Percentiles rank a stretch among this genome's conserved stretches.
These are phyloP conservation scores for Clangula hyemalis DNA, from an alignment of 2,797 vertebrate genomes.

Conservation along the genomic window DNA sequence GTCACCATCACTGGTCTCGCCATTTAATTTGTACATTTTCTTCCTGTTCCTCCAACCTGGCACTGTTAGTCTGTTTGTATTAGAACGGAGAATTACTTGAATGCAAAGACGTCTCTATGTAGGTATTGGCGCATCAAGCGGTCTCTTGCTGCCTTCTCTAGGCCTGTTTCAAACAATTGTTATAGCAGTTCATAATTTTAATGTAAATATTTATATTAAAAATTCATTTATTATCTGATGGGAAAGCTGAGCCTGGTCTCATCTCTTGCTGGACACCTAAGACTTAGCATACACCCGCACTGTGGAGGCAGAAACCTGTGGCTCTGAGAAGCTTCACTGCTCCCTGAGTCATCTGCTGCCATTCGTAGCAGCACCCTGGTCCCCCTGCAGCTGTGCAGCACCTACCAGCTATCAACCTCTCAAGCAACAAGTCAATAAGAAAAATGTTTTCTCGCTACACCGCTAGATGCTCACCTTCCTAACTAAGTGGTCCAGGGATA, in stretches of 20 bases:
- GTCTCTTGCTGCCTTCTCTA: not conserved
- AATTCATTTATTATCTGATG: not conserved
- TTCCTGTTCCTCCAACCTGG: not conserved
- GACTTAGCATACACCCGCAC: not conserved
- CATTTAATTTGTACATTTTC: not conserved
- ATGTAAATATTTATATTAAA: not conserved
- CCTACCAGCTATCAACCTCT: rapidly evolving
- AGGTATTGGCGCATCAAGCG: not conserved
- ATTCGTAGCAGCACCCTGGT: not conserved
- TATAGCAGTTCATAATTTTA: not conserved
- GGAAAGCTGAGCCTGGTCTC: not conserved
- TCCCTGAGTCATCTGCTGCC: not conserved
- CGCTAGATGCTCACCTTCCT: not conserved
- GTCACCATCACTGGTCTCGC: not conserved
- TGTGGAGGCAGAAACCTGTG: not conserved
- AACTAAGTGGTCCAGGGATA: too few species aligned
- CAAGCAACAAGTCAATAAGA: not conserved
- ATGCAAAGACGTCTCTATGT: not conserved
- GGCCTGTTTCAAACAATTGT: not conserved
- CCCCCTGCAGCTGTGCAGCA: not conserved
- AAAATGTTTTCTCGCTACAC: not conserved
- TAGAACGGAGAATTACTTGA: not conserved
- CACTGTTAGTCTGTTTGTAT: not conserved
- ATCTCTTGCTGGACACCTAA: not conserved
- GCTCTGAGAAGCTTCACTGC: not conserved